Evolutionary conservation across 1,140 invertebrate species (phyloP).

Genomic region (Papilio polyxenes): DNA sequence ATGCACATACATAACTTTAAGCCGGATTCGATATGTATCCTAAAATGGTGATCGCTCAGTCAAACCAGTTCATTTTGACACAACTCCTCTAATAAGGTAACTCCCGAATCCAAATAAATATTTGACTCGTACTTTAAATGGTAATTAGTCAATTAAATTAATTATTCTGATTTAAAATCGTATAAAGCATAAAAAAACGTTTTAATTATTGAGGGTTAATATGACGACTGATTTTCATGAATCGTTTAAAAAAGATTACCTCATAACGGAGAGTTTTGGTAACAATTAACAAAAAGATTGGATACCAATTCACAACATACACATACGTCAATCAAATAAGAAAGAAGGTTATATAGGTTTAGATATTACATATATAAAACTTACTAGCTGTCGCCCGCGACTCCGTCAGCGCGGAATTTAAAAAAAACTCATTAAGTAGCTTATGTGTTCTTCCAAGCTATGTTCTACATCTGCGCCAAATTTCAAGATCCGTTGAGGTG

Average conservation of each 20-base stretch:
- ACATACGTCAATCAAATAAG: no score
- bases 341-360: no score
- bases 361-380: no score
- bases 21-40: not conserved
- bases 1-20: not conserved
- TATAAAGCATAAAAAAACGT: not conserved
- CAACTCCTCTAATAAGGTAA: not conserved
- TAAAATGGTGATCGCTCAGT: not conserved
- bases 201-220: not conserved
- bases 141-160: not conserved
- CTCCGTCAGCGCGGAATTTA: no score
- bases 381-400: no score
- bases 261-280: not conserved
- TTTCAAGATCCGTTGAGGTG: no score
- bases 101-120: conserved; percentile 2
- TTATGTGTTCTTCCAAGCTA: no score
- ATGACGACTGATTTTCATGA: not conserved
- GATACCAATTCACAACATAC: not conserved
- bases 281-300: not conserved
- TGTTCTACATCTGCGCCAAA: no score
- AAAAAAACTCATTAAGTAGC: no score
- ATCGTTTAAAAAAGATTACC: not conserved
- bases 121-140: not conserved
- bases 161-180: not conserved
- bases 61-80: conserved; percentile 1